Percentiles rank a stretch among this genome's conserved stretches.
These are phyloP conservation scores for Cotesia congregata DNA, from an alignment of 2,888 invertebrate genomes.

Conservation along the genomic window DNA sequence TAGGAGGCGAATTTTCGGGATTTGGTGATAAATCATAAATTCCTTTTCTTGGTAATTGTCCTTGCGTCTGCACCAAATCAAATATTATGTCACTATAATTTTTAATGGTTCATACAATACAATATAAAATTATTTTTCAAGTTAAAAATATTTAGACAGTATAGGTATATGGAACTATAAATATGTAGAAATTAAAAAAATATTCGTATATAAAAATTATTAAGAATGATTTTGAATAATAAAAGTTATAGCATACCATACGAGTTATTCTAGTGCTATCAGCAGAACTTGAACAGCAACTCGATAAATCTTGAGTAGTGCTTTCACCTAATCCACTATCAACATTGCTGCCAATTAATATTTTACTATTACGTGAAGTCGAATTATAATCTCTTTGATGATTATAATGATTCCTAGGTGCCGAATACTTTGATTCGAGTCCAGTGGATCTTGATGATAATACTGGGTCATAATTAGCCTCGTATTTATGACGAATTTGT, in stretches of 20 bases:
- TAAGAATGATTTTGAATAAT: constrained; percentile 29
- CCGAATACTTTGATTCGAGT: constrained; percentile 61
- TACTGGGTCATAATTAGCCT: constrained; percentile 63
- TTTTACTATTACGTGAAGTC: constrained; percentile 62
- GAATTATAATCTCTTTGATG: constrained; percentile 64
- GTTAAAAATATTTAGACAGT: too few relatives aligned
- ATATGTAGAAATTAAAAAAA: not conserved
- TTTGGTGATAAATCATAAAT: constrained; percentile 68
- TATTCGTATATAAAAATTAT: not conserved
- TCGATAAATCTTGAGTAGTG: constrained; percentile 69
- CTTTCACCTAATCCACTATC: constrained; percentile 69
- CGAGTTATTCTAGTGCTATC: constrained; percentile 67
- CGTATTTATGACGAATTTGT: constrained; percentile 63
- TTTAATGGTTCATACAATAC: constrained; percentile 15
- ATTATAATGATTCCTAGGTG: constrained; percentile 61
- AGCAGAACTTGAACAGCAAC: constrained; percentile 69
- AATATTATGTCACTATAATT: constrained; percentile 43
- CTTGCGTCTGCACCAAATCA: constrained; percentile 68
- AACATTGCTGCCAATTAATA: constrained; percentile 63
- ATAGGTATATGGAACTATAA: constrained; percentile 8
- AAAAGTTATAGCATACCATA: constrained; percentile 61
- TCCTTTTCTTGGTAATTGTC: constrained; percentile 67
- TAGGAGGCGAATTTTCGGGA: constrained; percentile 66
- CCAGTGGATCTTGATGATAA: constrained; percentile 57
- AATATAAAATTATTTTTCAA: constrained; percentile 10